Percentiles rank a stretch among this genome's conserved stretches.
These are phyloP conservation scores for Coelopa pilipes DNA, from an alignment of 2,888 invertebrate species.

Conservation along the genomic window DNA sequence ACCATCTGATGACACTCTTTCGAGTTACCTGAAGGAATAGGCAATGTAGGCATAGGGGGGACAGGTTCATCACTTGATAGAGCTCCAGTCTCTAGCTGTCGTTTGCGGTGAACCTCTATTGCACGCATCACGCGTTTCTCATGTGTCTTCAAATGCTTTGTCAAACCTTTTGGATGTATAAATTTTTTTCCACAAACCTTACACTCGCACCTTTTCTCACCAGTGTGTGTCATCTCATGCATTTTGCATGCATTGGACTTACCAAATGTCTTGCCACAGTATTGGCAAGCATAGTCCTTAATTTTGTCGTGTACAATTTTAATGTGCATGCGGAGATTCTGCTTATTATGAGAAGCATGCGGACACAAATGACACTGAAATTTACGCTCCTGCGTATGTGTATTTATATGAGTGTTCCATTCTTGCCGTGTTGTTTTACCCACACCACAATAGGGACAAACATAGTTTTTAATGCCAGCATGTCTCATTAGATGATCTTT, in stretches of 20 bases:
- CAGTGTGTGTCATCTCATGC: slow-evolving; percentile 61
- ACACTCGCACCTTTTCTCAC: slow-evolving; percentile 61
- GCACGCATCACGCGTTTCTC: slow-evolving; percentile 61
- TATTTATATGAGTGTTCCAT: slow-evolving; percentile 62
- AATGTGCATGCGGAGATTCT: slow-evolving; percentile 59
- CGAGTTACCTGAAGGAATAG: slow-evolving; percentile 44
- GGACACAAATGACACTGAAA: slow-evolving; percentile 62
- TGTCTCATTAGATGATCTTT: slow-evolving; percentile 64
- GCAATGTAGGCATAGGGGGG: slow-evolving; percentile 43
- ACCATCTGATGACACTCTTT: slow-evolving; percentile 54
- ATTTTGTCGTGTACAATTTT: slow-evolving; percentile 62
- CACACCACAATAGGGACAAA: slow-evolving; percentile 63
- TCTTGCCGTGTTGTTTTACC: slow-evolving; percentile 63
- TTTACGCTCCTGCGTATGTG: slow-evolving; percentile 63
- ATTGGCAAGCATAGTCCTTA: slow-evolving; percentile 61
- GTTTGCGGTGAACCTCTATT: slow-evolving; percentile 60
- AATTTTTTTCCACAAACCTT: slow-evolving; percentile 61
- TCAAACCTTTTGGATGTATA: slow-evolving; percentile 60
- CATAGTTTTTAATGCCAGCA: slow-evolving; percentile 64
- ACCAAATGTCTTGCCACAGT: slow-evolving; percentile 61
- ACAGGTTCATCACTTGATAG: slow-evolving; percentile 42
- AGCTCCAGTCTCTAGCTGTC: slow-evolving; percentile 57
- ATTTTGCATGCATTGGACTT: slow-evolving; percentile 62
- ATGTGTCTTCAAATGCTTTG: slow-evolving; percentile 61
- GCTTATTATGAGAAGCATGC: slow-evolving; percentile 62